A percentile compares a stretch with the other conserved stretches of the same genome.
phyloP scores from a whole-genome alignment of 2,888 invertebrate species.

The Torymus tubicola region DNA sequence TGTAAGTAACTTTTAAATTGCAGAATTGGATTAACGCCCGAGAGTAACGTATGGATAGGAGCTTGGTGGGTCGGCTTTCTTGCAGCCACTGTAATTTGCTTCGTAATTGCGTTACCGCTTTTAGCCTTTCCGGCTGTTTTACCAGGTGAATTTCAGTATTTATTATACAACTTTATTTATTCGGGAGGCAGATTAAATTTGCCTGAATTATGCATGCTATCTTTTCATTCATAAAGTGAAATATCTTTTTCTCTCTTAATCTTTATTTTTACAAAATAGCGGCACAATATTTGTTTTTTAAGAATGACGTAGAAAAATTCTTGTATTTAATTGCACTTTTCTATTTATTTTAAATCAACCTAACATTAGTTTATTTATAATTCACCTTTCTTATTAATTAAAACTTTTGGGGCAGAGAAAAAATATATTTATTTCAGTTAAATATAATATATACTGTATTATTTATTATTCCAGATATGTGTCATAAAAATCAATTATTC shows the following conservation, averaged over 20 bases:
- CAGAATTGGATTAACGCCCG: conserved; percentile 83
- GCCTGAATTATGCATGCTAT: background rate
- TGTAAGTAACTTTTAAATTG: conserved; percentile 56
- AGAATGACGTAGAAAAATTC: too few species aligned
- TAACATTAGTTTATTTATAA: too few species aligned
- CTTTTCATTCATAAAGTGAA: too few species aligned
- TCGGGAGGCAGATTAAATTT: background rate
- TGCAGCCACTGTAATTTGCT: conserved; percentile 81
- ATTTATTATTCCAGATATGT: too few species aligned
- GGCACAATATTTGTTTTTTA: too few species aligned
- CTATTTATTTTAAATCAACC: too few species aligned
- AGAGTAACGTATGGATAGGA: conserved; percentile 88
- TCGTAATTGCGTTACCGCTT: conserved; percentile 84
- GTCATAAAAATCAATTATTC: too few species aligned
- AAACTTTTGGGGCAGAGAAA: too few species aligned
- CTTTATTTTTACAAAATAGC: background rate
- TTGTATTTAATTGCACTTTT: too few species aligned
- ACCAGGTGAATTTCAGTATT: conserved; percentile 79
- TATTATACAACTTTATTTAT: conserved; percentile 21
- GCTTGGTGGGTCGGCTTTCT: conserved; percentile 93
- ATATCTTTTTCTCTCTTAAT: background rate
- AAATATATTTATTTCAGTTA: too few species aligned
- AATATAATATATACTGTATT: too few species aligned
- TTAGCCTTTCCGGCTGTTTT: conserved; percentile 85
- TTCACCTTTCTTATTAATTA: too few species aligned